Evolutionary conservation across 2,113 vertebrate species (phyloP), one percentile per base, ranked within the genome.

Genomic region (Cyprinodon variegatus): DNA sequence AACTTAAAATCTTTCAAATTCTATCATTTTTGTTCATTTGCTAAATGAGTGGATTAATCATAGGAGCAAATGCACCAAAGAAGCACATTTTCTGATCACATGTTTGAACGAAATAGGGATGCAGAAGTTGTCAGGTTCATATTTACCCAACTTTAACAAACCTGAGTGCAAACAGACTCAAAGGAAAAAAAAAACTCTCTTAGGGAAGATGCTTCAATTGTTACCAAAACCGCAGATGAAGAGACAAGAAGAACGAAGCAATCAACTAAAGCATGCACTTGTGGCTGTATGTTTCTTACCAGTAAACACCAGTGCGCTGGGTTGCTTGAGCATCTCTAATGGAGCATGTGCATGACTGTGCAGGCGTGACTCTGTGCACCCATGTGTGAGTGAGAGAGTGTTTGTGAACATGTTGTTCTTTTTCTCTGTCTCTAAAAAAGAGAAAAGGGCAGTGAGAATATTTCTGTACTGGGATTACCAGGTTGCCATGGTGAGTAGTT

Each of bases 401-500:
- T 78, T 76, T 80, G 69, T 72, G 57, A 41, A 37, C 60, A 61
- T 73, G 65, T 57, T 67, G 40, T 46, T 17, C 60, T 41, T 40
- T 12, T 64, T 65, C 61, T 74, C 48, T 75, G 64, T 53, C 65
- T 70, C 59, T 62, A 69, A 36, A 48, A 15, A 37, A 65, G 64
- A 70, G 72, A 50, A 69, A 69, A 10, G 76, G 60, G n/a, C 59
- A 84, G 69, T 79, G 74, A 62, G 75, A 78, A 76, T 91, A 85
- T 90, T 87, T 82, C 85, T 91, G 89, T 92, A 90, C 90, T 89
- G 89, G 89, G 90, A 94, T 94, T 93, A 92, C 89, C 86, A 83
- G 87, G 91, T 93, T 94, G 92, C 93, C 92, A 94, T 94, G 91
- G 93, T 90, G 89, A 94, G 93, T 92, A 91, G 90, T 90, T 83